Evolutionary conservation across 2,888 invertebrate genomes (phyloP).

Genomic region (Phrixothrix hirtus): DNA sequence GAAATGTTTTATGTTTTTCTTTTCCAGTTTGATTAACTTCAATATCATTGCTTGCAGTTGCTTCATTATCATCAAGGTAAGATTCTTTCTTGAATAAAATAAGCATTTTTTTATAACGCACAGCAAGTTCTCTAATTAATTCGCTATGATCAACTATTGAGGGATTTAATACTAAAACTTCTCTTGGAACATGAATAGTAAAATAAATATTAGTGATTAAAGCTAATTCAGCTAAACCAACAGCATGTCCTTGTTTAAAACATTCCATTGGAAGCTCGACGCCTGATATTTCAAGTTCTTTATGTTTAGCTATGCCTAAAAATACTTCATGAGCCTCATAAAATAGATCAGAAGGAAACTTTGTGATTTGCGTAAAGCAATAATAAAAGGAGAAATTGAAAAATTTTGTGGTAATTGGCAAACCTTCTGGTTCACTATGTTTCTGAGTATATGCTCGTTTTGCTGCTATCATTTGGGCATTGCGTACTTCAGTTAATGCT

Average conservation of each 20-base stretch:
- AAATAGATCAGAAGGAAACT: slow-evolving; percentile 58
- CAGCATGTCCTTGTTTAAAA: slow-evolving; percentile 55
- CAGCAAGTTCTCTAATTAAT: slow-evolving; percentile 49
- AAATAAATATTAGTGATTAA: slow-evolving; percentile 48
- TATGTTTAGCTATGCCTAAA: slow-evolving; percentile 29
- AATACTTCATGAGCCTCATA: slow-evolving; percentile 47
- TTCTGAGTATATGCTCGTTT: slow-evolving; percentile 52
- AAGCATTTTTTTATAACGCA: slow-evolving; percentile 22
- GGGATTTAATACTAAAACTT: slow-evolving; percentile 61
- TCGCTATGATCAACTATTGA: slow-evolving; percentile 57
- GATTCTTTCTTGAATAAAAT: slow-evolving; percentile 17
- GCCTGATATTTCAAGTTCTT: not conserved
- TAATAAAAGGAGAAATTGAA: slow-evolving; percentile 56
- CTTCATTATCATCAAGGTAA: slow-evolving; percentile 13
- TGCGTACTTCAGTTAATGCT: slow-evolving; percentile 64
- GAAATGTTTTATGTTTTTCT: not conserved
- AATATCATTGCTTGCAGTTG: not conserved
- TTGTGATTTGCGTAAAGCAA: slow-evolving; percentile 46
- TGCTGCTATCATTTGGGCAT: slow-evolving; percentile 64
- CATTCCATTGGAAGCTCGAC: slow-evolving; percentile 28
- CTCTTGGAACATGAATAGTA: slow-evolving; percentile 60
- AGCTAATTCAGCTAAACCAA: slow-evolving; percentile 57
- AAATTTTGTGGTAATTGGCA: slow-evolving; percentile 47
- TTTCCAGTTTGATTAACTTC: not conserved
- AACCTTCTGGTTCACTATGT: slow-evolving; percentile 41